These are phyloP conservation scores for Coracopsis vasa DNA, from an alignment of 2,113 vertebrate genomes.

Conservation along the genomic window DNA sequence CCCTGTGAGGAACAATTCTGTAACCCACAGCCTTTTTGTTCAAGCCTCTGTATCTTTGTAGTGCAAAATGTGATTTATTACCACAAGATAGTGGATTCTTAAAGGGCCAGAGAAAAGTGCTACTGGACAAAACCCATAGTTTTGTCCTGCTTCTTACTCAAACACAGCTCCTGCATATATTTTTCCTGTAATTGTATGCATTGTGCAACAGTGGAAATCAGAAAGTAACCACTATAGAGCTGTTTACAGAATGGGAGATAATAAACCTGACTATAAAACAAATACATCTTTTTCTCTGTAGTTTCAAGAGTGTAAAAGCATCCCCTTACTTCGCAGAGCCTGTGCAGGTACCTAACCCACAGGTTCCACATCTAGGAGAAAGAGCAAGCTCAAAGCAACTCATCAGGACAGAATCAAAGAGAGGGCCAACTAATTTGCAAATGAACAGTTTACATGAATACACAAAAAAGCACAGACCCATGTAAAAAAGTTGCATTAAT, in stretches of 20 bases:
- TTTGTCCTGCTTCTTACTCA: neutral
- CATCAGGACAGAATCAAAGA: neutral
- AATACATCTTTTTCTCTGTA: neutral
- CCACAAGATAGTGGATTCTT: neutral
- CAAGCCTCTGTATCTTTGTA: neutral
- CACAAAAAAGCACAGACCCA: neutral
- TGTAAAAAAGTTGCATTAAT: neutral
- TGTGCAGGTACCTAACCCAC: neutral
- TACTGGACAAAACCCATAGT: neutral
- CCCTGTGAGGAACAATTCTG: neutral
- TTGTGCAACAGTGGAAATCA: neutral
- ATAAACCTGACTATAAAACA: neutral
- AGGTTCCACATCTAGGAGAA: neutral
- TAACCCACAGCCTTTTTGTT: neutral
- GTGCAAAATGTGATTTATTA: neutral
- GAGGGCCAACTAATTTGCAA: conserved; percentile 47
- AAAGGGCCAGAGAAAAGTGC: neutral
- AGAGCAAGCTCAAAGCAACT: neutral
- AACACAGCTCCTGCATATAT: neutral
- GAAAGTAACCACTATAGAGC: neutral
- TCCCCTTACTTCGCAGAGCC: neutral
- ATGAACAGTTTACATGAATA: neutral
- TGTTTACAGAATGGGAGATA: neutral
- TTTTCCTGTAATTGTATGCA: neutral
- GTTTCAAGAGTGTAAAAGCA: neutral